Evolutionary conservation across 2,888 invertebrate genomes (phyloP).

Genomic region (Pyrocoelia pectoralis): DNA sequence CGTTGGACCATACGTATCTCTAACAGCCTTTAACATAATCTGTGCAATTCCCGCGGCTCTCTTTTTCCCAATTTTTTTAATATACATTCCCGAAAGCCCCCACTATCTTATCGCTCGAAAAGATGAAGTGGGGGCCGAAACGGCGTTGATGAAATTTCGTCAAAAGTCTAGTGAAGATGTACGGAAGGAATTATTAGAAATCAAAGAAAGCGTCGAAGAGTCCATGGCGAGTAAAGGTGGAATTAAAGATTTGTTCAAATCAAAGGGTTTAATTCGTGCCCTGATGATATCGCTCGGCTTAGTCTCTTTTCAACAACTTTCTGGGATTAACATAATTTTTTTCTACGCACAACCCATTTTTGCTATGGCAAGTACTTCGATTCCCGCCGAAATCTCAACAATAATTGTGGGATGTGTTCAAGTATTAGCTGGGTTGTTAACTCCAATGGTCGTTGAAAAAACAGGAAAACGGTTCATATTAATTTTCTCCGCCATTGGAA

Average conservation of each 20-base stretch:
- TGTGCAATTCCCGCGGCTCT: slow-evolving; percentile 65
- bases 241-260: slow-evolving; percentile 57
- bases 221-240: slow-evolving; percentile 58
- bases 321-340: slow-evolving; percentile 82
- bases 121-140: slow-evolving; percentile 67
- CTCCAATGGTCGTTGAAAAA: slow-evolving; percentile 80
- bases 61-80: slow-evolving; percentile 67
- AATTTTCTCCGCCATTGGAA: slow-evolving; percentile 73
- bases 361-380: slow-evolving; percentile 67
- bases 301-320: slow-evolving; percentile 84
- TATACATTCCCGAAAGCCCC: slow-evolving; percentile 85
- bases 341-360: slow-evolving; percentile 82
- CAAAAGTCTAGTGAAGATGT: slow-evolving; percentile 67
- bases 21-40: slow-evolving; percentile 69
- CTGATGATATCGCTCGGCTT: slow-evolving; percentile 77
- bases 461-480: slow-evolving; percentile 78
- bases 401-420: slow-evolving; percentile 84
- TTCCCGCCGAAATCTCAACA: slow-evolving; percentile 70
- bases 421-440: slow-evolving; percentile 75
- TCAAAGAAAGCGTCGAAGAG: slow-evolving; percentile 56
- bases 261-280: slow-evolving; percentile 77
- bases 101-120: slow-evolving; percentile 71
- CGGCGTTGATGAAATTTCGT: slow-evolving; percentile 72
- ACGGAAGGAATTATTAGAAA: slow-evolving; percentile 66
- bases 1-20: slow-evolving; percentile 76